These are phyloP conservation scores for Drosophila neocordata DNA, from an alignment of 1,140 invertebrate species.

Conservation along the genomic window DNA sequence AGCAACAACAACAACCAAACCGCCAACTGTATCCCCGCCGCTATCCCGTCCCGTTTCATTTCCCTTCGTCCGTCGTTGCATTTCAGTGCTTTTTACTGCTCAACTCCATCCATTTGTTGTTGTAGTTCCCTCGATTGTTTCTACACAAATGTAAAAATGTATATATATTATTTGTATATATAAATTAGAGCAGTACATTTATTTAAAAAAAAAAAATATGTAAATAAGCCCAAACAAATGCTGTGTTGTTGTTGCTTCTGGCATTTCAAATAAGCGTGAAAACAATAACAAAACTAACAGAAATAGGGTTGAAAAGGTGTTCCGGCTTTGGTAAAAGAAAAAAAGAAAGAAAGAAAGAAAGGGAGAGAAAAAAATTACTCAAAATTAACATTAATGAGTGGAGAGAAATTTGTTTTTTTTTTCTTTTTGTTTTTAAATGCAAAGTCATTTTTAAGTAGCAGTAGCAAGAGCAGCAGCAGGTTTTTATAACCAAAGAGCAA, in stretches of 20 bases:
- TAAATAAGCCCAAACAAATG: constrained; percentile 53
- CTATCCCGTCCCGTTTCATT: no score
- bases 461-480: constrained; percentile 21
- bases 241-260: constrained; percentile 39
- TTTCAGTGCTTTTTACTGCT: constrained; percentile 58
- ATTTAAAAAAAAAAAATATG: constrained; percentile 70
- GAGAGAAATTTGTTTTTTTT: constrained; percentile 33
- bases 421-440: no score
- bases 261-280: constrained; percentile 62
- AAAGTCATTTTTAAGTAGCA: constrained; percentile 18
- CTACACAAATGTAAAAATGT: constrained; percentile 5
- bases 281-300: constrained; percentile 24
- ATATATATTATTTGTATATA: not conserved
- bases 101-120: no score
- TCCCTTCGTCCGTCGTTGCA: constrained; percentile 47
- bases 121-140: no score
- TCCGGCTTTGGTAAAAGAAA: constrained; percentile 36
- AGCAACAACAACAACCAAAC: constrained; percentile 11
- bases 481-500: not conserved
- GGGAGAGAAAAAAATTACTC: constrained; percentile 17
- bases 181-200: constrained; percentile 32
- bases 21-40: no score
- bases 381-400: constrained; percentile 56
- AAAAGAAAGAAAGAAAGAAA: not conserved
- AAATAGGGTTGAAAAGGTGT: constrained; percentile 63